phyloP scores from a whole-genome alignment of 2,888 invertebrate species.

The Myopa testacea region DNA sequence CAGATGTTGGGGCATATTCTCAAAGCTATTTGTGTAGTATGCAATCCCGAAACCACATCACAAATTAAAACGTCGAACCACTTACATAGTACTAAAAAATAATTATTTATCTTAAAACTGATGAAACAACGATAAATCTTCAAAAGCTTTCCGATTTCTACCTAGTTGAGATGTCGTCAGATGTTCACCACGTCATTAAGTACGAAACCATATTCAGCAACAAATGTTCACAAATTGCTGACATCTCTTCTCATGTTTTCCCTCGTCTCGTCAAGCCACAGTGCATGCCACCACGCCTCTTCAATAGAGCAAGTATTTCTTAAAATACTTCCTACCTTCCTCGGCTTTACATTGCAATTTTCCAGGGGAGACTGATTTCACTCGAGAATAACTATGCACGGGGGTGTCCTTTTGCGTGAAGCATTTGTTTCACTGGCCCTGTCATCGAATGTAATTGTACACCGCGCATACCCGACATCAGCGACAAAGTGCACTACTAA shows the following conservation, averaged over 20 bases:
- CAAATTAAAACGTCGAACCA: slow-evolving; percentile 13
- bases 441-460: slow-evolving; percentile 27
- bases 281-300: slow-evolving; percentile 13
- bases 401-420: not conserved
- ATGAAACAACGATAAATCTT: slow-evolving; percentile 34
- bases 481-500: slow-evolving; percentile 36
- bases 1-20: too few species aligned
- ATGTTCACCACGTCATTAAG: slow-evolving; percentile 54
- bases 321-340: slow-evolving; percentile 5
- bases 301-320: not conserved
- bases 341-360: not conserved
- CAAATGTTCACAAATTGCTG: slow-evolving; percentile 66
- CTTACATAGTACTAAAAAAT: slow-evolving; percentile 42
- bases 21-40: too few species aligned
- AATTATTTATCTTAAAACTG: slow-evolving; percentile 45
- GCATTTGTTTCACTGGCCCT: slow-evolving; percentile 20
- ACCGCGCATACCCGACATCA: slow-evolving; percentile 24
- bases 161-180: slow-evolving; percentile 25
- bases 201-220: slow-evolving; percentile 65
- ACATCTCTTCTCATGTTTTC: slow-evolving; percentile 23
- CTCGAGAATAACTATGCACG: slow-evolving; percentile 15
- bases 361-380: slow-evolving; percentile 23
- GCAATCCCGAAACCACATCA: not conserved
- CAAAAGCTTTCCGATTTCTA: slow-evolving; percentile 23
- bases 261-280: not conserved